These are phyloP conservation scores for Odontomyia ornata DNA, from an alignment of 2,888 invertebrate species.

Conservation along the genomic window DNA sequence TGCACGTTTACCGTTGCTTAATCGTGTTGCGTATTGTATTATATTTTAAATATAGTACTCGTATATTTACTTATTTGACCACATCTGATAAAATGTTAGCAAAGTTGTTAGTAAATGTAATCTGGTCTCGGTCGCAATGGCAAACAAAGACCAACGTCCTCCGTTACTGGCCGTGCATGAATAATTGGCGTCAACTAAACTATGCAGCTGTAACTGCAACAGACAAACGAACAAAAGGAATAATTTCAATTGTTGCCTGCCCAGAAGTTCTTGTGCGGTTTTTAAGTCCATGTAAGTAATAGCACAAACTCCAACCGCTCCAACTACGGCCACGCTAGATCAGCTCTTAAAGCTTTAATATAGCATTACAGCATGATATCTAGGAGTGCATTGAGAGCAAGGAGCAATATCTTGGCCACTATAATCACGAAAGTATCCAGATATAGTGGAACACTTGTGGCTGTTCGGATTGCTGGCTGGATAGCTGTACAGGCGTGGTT, in stretches of 20 bases:
- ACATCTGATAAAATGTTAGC: conserved; percentile 6
- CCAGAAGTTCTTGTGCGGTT: conserved; percentile 10
- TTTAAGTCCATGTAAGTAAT: not conserved
- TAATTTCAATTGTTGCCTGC: conserved; percentile 24
- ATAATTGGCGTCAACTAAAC: conserved; percentile 6
- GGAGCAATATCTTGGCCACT: conserved; percentile 29
- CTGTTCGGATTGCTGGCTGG: not conserved
- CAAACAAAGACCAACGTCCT: not conserved
- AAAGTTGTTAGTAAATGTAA: not conserved
- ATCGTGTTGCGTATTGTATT: no score
- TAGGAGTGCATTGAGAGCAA: conserved; percentile 2
- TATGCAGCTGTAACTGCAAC: not conserved
- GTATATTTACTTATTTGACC: not conserved
- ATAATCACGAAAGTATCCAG: conserved; percentile 29
- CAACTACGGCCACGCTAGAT: not conserved
- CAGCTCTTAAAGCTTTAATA: not conserved
- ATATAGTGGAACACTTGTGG: conserved; percentile 40
- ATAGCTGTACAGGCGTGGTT: conserved; percentile 29
- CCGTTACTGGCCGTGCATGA: not conserved
- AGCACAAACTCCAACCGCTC: not conserved
- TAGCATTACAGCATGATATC: not conserved
- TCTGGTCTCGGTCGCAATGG: not conserved
- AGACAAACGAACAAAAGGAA: conserved; percentile 27
- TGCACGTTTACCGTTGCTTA: no score
- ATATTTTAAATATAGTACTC: not conserved